Conservation (phyloP, 35 echinoderm and acorn worm species). For the Ophioderma brevispina region DNA sequence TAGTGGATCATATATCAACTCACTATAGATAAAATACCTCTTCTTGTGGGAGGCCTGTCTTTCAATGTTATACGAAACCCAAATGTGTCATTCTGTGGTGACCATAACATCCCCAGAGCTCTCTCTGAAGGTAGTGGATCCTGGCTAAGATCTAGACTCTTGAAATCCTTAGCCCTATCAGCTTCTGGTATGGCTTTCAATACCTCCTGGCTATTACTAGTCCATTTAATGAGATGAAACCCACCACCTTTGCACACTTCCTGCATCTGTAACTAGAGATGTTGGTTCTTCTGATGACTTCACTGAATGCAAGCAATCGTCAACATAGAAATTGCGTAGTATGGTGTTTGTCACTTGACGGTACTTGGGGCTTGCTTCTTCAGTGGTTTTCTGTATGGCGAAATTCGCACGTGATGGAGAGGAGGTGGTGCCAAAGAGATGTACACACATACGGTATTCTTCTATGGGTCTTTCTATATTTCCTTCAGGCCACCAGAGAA, state of each 20-base stretch:
- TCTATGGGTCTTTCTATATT: not conserved
- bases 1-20: no score
- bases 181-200: no score
- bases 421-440: slow-evolving; percentile 63
- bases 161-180: no score
- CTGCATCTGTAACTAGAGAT: slow-evolving; percentile 22
- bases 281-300: slow-evolving; percentile 47
- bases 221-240: no score
- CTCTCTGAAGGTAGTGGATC: no score
- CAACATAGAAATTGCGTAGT: slow-evolving; percentile 60
- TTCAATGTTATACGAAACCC: not conserved
- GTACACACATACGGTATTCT: no score
- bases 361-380: slow-evolving; percentile 45
- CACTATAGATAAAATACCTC: slow-evolving; percentile 10
- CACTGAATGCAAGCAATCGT: slow-evolving; percentile 54
- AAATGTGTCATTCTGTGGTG: slow-evolving; percentile 20
- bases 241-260: slow-evolving; percentile 40
- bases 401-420: slow-evolving; percentile 59
- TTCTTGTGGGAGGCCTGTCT: no score
- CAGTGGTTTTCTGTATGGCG: slow-evolving; percentile 26
- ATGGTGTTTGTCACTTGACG: slow-evolving; percentile 28
- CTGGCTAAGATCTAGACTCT: no score
- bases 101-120: no score
- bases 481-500: slow-evolving; percentile 54
- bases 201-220: no score